These are phyloP conservation scores for Acleris sparsana DNA, from an alignment of 2,888 invertebrate species.

Conservation along the genomic window DNA sequence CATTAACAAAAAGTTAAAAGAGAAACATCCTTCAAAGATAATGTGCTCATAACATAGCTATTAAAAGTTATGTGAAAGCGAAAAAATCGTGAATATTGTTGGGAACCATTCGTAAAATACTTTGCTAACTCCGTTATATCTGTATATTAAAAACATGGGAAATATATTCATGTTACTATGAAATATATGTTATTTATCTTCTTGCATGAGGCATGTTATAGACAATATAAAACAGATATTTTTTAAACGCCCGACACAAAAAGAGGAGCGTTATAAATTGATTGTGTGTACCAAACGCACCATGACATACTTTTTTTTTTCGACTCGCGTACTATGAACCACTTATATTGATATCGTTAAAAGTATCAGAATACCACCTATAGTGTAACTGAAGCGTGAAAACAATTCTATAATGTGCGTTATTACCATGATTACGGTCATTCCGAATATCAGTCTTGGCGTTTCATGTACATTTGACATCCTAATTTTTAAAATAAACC, in stretches of 20 bases:
- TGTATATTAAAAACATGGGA: slow-evolving; percentile 1
- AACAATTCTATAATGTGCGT: too few relatives aligned
- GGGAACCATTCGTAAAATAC: background rate
- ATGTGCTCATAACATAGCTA: slow-evolving; percentile 2
- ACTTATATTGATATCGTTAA: too few relatives aligned
- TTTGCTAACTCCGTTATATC: slow-evolving; percentile 2
- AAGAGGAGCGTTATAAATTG: too few relatives aligned
- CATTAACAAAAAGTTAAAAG: background rate
- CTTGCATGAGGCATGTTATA: background rate
- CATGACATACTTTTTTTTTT: too few relatives aligned
- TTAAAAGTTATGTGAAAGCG: slow-evolving; percentile 6
- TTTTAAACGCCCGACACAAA: background rate
- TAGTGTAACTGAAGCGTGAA: too few relatives aligned
- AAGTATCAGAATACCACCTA: too few relatives aligned
- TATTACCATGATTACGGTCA: too few relatives aligned
- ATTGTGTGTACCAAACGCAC: too few relatives aligned
- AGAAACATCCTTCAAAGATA: background rate
- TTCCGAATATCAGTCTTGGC: too few relatives aligned
- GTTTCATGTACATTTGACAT: too few relatives aligned
- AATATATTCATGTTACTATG: background rate
- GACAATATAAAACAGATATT: background rate
- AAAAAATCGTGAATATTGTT: background rate
- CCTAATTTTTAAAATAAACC: too few relatives aligned
- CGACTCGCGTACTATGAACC: too few relatives aligned
- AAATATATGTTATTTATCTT: background rate